Percentiles rank a stretch among this genome's conserved stretches.
Evolutionary conservation across 35 echinoderm and acorn worm species (phyloP).

Genomic region (Acanthaster planci): DNA sequence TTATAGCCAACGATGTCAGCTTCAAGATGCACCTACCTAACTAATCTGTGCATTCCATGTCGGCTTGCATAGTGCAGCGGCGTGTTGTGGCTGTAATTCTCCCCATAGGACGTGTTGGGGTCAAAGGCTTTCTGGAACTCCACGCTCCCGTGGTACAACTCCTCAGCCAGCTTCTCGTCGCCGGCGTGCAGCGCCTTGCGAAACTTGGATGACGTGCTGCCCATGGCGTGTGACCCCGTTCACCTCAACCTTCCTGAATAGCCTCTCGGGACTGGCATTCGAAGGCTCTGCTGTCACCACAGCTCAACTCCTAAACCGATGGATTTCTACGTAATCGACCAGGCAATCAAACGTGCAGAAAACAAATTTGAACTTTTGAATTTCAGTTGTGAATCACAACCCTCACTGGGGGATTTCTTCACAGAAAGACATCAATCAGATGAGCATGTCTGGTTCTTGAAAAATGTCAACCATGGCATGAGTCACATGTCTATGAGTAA

Average conservation of each 20-base stretch:
- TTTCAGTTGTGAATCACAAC: neutral
- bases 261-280: neutral
- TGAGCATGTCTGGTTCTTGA: too few relatives aligned
- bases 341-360: neutral
- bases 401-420: neutral
- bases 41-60: conserved; percentile 83
- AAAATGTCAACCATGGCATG: too few relatives aligned
- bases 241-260: neutral
- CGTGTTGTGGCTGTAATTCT: conserved; percentile 92
- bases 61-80: conserved; percentile 81
- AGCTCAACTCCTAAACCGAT: too few relatives aligned
- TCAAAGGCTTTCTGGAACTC: conserved; percentile 92
- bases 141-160: conserved; percentile 77
- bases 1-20: too few relatives aligned
- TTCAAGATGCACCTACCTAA: conserved; percentile 58
- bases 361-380: neutral
- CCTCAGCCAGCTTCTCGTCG: conserved; percentile 84
- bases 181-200: conserved; percentile 89
- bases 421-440: too few relatives aligned
- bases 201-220: conserved; percentile 92
- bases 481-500: too few relatives aligned
- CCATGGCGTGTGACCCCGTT: conserved; percentile 34
- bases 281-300: neutral
- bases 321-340: neutral
- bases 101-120: conserved; percentile 88